Conservation (phyloP, 2,113 vertebrate species). For the Hemicordylus capensis region DNA sequence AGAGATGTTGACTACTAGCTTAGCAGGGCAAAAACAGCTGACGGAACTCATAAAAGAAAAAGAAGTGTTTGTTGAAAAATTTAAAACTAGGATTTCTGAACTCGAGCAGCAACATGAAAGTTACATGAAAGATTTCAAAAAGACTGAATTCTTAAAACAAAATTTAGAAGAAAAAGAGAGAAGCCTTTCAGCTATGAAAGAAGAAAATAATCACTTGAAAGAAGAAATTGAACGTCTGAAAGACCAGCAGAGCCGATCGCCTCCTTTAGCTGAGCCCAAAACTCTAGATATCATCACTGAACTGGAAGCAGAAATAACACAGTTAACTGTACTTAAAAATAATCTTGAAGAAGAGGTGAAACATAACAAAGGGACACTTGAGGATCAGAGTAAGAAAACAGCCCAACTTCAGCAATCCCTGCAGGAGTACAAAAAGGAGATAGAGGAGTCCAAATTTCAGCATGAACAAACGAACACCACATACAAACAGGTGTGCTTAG, state of each 20-base stretch:
- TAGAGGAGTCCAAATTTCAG: slow-evolving; percentile 84
- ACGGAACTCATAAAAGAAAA: slow-evolving; percentile 90
- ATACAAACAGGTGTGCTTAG: slow-evolving; percentile 83
- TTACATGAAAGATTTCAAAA: slow-evolving; percentile 65
- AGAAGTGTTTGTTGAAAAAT: slow-evolving; percentile 82
- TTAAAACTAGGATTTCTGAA: slow-evolving; percentile 80
- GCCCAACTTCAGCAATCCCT: slow-evolving; percentile 83
- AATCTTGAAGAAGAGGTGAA: slow-evolving; percentile 84
- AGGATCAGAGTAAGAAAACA: slow-evolving; percentile 84
- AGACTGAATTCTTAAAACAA: slow-evolving; percentile 77
- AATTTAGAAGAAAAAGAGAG: slow-evolving; percentile 90
- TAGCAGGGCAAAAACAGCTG: slow-evolving; percentile 90
- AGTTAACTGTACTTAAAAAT: slow-evolving; percentile 81
- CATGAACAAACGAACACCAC: slow-evolving; percentile 85
- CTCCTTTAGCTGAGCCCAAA: slow-evolving; percentile 80
- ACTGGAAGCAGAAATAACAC: slow-evolving; percentile 89
- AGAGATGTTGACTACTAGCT: slow-evolving; percentile 85
- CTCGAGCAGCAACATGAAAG: slow-evolving; percentile 79
- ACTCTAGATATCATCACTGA: slow-evolving; percentile 89
- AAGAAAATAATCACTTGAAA: slow-evolving; percentile 95
- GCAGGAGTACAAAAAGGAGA: slow-evolving; percentile 86
- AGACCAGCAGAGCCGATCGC: slow-evolving; percentile 89
- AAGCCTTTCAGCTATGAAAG: slow-evolving; percentile 91
- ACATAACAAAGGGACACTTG: slow-evolving; percentile 77
- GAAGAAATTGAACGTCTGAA: slow-evolving; percentile 91